Base-by-base conservation (phyloP, 1,140 invertebrate genomes). In the Ceratina australensis region DNA sequence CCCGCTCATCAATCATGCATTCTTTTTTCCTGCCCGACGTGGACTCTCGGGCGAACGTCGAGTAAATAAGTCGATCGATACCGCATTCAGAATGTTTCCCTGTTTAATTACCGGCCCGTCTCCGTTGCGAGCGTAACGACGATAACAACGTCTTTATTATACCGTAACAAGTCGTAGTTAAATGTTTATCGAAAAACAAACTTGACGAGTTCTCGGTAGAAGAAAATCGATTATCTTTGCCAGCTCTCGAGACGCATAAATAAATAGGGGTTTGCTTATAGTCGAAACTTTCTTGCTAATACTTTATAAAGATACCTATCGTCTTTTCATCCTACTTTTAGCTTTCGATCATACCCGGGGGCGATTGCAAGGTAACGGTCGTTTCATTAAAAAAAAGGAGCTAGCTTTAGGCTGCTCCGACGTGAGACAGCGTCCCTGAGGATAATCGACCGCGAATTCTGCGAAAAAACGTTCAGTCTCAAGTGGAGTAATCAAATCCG, bases 41-140 rank as follows among this genome's bases (percentile, higher is more conserved):
- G 24, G 4, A n/a, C 18, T 54, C 12, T 2, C 15, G 8, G 16
- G 15, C 12, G 8, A 3, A 16, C n/a, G 18, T 15, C 50, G 50
- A 13, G 24, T 20, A 68, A 54, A 28, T 28, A 54, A 54, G 22
- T n/a, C 18, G 65, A 68, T 68, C 65, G 65, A 68, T 68, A 54
- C 5, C 50, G 65, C 26, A 24, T 54, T 56, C 4, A 5, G 65
- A 26, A 28, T 4, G n/a, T 56, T 54, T 68, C 54, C 50, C 24
- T 28, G 24, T 26, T 28, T 28, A 5, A 22, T 33, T 54, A 20
- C 47, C 22, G 10, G 22, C 0, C 13, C 24, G 4, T n/a, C 22
- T 54, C 2, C 16, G 24, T 26, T 28, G 20, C 47, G n/a, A 54
- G 24, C 50, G 52, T 16, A 20, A n/a, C 18, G 16, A 5, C 0